Percentiles rank a stretch among this genome's conserved stretches.
Evolutionary conservation across 2,113 vertebrate species (phyloP).

Genomic region (Barbus barbus): DNA sequence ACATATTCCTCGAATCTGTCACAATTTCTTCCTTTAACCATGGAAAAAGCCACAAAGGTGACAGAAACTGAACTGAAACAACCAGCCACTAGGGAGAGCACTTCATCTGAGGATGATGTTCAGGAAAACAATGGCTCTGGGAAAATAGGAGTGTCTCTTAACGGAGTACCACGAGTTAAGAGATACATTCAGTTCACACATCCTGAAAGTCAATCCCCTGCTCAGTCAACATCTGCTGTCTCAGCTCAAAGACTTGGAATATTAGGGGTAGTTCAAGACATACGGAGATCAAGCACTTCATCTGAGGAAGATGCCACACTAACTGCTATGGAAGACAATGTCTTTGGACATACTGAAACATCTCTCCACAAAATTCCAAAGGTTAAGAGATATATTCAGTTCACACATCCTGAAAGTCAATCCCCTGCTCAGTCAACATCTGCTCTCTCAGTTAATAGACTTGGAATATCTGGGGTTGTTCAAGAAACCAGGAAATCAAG

Average conservation of each 20-base stretch:
- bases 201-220: not conserved
- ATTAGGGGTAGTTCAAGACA: not conserved
- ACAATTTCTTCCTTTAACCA: not conserved
- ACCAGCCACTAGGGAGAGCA: not conserved
- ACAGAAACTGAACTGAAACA: not conserved
- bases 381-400: constrained; percentile 21
- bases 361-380: constrained; percentile 35
- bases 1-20: not conserved
- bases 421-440: not conserved
- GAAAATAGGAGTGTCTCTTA: not conserved
- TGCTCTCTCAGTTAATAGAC: not conserved
- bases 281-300: not conserved
- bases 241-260: not conserved
- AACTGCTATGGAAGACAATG: not conserved
- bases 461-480: not conserved
- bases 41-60: not conserved
- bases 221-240: not conserved
- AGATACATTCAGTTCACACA: constrained; percentile 40
- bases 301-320: constrained; percentile 3
- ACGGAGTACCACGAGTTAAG: constrained; percentile 12
- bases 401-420: not conserved
- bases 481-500: constrained; percentile 7
- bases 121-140: not conserved
- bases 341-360: not conserved
- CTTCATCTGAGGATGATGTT: constrained; percentile 2